phyloP scores from a whole-genome alignment of 2,888 invertebrate species.

The Crematogaster levior region DNA sequence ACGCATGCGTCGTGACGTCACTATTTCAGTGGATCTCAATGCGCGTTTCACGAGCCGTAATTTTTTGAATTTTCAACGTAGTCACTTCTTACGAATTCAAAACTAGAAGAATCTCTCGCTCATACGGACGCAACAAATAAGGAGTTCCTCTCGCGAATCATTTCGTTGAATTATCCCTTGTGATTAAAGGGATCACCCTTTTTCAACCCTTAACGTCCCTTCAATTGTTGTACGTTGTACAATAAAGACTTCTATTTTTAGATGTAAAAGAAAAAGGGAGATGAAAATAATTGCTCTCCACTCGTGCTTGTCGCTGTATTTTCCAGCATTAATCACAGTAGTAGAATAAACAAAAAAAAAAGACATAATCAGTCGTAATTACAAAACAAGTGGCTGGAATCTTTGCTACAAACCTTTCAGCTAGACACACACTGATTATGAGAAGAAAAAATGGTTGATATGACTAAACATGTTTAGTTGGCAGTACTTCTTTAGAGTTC shows the following conservation, averaged over 20 bases:
- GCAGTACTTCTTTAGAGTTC: too few relatives aligned
- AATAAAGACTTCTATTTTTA: background rate
- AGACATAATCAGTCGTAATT: background rate
- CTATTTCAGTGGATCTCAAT: constrained; percentile 21
- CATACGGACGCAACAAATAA: background rate
- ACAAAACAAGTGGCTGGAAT: background rate
- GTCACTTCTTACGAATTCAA: background rate
- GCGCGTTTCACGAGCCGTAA: background rate
- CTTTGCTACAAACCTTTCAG: background rate
- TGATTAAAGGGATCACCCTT: background rate
- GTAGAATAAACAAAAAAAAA: background rate
- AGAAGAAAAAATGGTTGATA: too few relatives aligned
- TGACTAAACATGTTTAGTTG: too few relatives aligned
- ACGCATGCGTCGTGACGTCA: constrained; percentile 16
- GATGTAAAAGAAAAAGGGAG: constrained; percentile 4
- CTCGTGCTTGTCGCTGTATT: background rate
- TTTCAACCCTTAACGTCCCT: background rate
- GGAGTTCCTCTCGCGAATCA: background rate
- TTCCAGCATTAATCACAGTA: background rate
- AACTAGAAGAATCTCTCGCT: background rate
- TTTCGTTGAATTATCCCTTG: background rate
- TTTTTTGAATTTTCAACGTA: background rate
- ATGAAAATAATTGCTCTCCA: constrained; percentile 8
- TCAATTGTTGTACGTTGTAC: background rate
- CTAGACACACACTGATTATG: too few relatives aligned